These are phyloP conservation scores for Apis florea DNA, from an alignment of 1,140 invertebrate genomes.

Conservation along the genomic window DNA sequence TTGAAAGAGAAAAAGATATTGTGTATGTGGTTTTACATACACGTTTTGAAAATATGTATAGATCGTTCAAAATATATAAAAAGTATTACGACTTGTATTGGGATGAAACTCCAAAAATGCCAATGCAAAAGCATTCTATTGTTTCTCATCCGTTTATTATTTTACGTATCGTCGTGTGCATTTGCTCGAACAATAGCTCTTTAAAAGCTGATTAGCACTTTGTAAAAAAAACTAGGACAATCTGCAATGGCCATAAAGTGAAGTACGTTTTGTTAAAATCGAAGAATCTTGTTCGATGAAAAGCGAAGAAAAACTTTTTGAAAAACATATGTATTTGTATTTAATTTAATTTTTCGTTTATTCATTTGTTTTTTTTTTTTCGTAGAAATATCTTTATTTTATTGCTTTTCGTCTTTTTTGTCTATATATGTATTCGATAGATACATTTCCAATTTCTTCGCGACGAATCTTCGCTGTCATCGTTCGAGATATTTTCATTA, in stretches of 20 bases:
- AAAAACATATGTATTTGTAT: not conserved
- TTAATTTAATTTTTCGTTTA: not conserved
- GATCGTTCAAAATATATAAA: not conserved
- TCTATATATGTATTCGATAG: not conserved
- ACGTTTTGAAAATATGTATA: too few relatives aligned
- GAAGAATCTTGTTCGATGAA: conserved; percentile 11
- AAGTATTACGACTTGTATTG: not conserved
- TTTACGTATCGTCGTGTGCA: conserved; percentile 4
- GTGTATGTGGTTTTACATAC: too few relatives aligned
- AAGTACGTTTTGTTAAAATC: conserved; percentile 20
- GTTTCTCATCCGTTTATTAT: conserved; percentile 16
- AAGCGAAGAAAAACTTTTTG: conserved; percentile 27
- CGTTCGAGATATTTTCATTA: not conserved
- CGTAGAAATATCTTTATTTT: not conserved
- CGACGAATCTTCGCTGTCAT: conserved; percentile 1
- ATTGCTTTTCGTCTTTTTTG: not conserved
- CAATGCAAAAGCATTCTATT: not conserved
- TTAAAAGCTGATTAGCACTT: conserved; percentile 3
- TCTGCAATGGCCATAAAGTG: conserved; percentile 4
- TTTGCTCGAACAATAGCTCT: conserved; percentile 21
- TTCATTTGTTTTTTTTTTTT: not conserved
- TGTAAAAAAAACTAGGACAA: conserved; percentile 27
- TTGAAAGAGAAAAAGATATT: not conserved
- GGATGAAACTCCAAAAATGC: not conserved
- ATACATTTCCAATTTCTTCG: not conserved